A percentile compares a stretch with the other conserved stretches of the same genome.
Conservation (phyloP, 92 coral and sea anemone genomes). For the Porites lobata region DNA sequence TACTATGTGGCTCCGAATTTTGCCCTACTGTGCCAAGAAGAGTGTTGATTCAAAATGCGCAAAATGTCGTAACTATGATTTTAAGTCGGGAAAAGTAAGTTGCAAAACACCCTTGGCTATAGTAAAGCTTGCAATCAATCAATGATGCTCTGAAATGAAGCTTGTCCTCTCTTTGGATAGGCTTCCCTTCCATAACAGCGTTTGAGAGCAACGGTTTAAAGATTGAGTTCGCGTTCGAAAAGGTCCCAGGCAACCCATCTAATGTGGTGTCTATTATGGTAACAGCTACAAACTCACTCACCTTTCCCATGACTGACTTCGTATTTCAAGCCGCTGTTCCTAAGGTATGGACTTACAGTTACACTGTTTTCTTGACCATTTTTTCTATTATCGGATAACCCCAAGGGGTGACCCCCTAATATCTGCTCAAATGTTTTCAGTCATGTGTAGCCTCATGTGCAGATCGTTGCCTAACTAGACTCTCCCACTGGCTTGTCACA, state of each 20-base stretch:
- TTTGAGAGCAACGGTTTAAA: slow-evolving; percentile 92
- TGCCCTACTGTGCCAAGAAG: too few species aligned
- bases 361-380: too few species aligned
- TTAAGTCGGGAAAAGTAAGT: too few species aligned
- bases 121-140: too few species aligned
- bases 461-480: too few species aligned
- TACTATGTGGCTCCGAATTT: too few species aligned
- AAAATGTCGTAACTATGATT: slow-evolving; percentile 2
- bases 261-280: slow-evolving; percentile 79
- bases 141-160: not conserved
- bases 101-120: not conserved
- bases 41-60: not conserved
- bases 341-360: slow-evolving; percentile 70
- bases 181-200: slow-evolving; percentile 89
- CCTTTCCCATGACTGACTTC: slow-evolving; percentile 92
- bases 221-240: slow-evolving; percentile 93
- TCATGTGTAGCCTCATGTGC: too few species aligned
- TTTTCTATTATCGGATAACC: too few species aligned
- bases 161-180: slow-evolving; percentile 27
- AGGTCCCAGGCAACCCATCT: slow-evolving; percentile 85
- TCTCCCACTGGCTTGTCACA: too few species aligned
- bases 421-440: too few species aligned
- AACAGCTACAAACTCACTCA: slow-evolving; percentile 74
- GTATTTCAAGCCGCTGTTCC: slow-evolving; percentile 99
- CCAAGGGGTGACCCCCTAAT: too few species aligned